Conservation (phyloP, 2,113 vertebrate species). For the Thalassoma bifasciatum region DNA sequence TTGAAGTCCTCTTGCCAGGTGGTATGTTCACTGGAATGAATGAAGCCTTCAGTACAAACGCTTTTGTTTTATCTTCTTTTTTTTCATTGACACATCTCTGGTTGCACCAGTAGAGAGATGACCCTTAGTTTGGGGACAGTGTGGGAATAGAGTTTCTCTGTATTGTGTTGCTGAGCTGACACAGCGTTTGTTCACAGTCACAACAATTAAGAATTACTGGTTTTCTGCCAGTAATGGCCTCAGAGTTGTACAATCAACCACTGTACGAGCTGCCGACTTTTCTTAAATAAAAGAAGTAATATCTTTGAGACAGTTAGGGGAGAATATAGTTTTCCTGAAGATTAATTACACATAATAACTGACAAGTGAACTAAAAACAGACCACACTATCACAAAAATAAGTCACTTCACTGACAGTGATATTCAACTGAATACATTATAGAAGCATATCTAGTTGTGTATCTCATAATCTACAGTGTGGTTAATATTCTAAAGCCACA, state of each 20-base stretch:
- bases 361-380: not conserved
- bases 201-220: conserved; percentile 76
- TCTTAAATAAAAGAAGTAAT: not conserved
- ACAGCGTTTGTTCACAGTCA: conserved; percentile 59
- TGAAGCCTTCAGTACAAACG: not conserved
- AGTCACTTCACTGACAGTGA: not conserved
- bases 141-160: conserved; percentile 22
- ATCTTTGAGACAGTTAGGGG: not conserved
- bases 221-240: conserved; percentile 50
- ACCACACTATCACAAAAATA: not conserved
- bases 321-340: not conserved
- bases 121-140: conserved; percentile 22
- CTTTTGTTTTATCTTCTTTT: conserved; percentile 30
- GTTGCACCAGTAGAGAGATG: conserved; percentile 36
- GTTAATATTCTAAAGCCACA: not conserved
- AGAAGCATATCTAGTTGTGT: not conserved
- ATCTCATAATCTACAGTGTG: not conserved
- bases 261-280: conserved; percentile 28
- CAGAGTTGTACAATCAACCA: conserved; percentile 52
- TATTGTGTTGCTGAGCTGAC: conserved; percentile 58
- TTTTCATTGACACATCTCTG: conserved; percentile 35
- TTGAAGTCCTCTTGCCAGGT: not conserved
- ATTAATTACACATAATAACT: not conserved
- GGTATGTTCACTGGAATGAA: not conserved
- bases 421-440: not conserved